Evolutionary conservation across 2,888 invertebrate genomes (phyloP), one percentile per base, ranked within the genome.

Genomic region (Ypsolopha sequella): DNA sequence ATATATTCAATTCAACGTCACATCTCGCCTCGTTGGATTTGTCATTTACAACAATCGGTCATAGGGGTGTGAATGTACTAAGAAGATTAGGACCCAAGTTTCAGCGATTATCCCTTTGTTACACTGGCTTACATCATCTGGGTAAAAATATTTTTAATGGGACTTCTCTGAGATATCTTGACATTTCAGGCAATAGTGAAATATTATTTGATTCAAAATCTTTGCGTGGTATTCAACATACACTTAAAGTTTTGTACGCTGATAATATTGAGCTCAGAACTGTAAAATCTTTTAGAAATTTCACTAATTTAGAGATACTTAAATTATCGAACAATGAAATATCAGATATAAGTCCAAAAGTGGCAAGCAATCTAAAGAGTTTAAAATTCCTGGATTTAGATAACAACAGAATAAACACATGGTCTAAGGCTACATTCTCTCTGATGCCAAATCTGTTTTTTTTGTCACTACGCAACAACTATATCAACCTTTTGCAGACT

Each of bases 131-230:
- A 7, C 65, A 69, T 0, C 62, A 64, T 39, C 60, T 89, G 0
- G 61, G 68, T 6, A 62, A 68, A 2, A 60, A 64, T 0, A 60
- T 81, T 0, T 89, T 91, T 48, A 67, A 64, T 4, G 68, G 68
- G 0, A 88, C 85, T 0, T 68, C 72, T 0, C 52, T 91, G 0
- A 76, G 70, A 52, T 64, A 70, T 34, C 61, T 91, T 3, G 91
- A 91, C 56, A 41, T 91, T n/a, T 89, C 90, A 0, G 84, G 87
- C 0, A 91, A 90, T 58, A 63, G 63, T 0, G 79, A 77, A 0
- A 69, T 88, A 1, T 51, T 84, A 0, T 62, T 72, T 3, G 58
- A 64, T 0, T 58, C 58, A 0, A 65, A 68, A 39, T 64, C 76
- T 0, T 73, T 91, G 13, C 55, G 62, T 8, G 87, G 87, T 0